phyloP scores from a whole-genome alignment of 2,888 invertebrate species.

The Calameuta filiformis region DNA sequence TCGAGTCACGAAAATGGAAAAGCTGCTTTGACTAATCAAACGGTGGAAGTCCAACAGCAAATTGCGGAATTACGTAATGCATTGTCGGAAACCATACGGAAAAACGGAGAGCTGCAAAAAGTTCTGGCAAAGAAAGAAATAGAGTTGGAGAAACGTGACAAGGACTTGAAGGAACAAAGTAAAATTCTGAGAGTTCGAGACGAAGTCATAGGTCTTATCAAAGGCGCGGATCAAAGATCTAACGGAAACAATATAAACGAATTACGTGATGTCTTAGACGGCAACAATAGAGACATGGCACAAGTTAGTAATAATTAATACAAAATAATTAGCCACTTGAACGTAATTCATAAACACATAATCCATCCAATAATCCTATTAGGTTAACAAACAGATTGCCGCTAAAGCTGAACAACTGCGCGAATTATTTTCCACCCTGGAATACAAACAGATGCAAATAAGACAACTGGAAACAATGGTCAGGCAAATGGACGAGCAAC shows the following conservation, averaged over 20 bases:
- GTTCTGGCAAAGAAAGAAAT: constrained; percentile 69
- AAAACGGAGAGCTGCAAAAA: constrained; percentile 68
- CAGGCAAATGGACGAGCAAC: constrained; percentile 70
- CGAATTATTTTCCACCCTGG: constrained; percentile 68
- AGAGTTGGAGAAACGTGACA: constrained; percentile 71
- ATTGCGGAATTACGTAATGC: constrained; percentile 67
- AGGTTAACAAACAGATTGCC: constrained; percentile 69
- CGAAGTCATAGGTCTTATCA: constrained; percentile 72
- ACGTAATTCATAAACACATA: not conserved
- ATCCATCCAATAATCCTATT: constrained; percentile 42
- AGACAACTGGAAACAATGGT: constrained; percentile 71
- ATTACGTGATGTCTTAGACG: constrained; percentile 19
- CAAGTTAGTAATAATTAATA: constrained; percentile 23
- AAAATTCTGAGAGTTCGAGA: constrained; percentile 73
- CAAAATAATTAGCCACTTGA: not conserved
- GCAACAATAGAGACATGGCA: constrained; percentile 30
- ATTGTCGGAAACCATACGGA: constrained; percentile 66
- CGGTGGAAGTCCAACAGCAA: constrained; percentile 57
- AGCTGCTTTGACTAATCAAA: constrained; percentile 29
- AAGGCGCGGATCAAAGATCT: constrained; percentile 53
- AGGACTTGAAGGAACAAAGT: constrained; percentile 72
- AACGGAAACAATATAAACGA: not conserved
- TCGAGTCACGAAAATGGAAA: constrained; percentile 24
- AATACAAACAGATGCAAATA: constrained; percentile 70
- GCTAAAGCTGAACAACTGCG: constrained; percentile 70